These are phyloP conservation scores for Mus musculus DNA, from an alignment of 2,113 vertebrate genomes.

Conservation along the genomic window DNA sequence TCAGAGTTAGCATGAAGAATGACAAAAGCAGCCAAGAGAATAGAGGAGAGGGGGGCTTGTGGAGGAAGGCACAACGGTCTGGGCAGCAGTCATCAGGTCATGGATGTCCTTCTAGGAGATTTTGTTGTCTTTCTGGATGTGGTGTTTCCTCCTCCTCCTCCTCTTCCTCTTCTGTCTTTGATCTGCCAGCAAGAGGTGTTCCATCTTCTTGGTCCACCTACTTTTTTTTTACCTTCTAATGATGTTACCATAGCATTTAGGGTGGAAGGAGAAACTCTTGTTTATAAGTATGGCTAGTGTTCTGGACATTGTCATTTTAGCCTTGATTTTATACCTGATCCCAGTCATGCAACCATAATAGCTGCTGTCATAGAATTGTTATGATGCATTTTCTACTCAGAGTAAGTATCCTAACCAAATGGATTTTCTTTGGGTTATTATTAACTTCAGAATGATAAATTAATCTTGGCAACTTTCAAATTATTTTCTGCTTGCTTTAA, in stretches of 20 bases:
- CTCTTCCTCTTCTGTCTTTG: too few relatives aligned
- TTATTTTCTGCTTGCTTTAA: conserved; percentile 63
- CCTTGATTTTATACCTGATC: not conserved
- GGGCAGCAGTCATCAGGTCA: too few relatives aligned
- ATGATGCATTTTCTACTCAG: conserved; percentile 19
- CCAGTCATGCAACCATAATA: not conserved
- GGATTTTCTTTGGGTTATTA: conserved; percentile 38
- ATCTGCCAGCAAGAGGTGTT: too few relatives aligned
- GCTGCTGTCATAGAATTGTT: not conserved
- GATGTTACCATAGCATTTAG: not conserved
- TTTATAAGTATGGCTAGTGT: not conserved
- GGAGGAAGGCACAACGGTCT: too few relatives aligned
- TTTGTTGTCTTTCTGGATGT: too few relatives aligned
- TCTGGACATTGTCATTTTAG: not conserved
- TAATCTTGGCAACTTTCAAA: conserved; percentile 63
- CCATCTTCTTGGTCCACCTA: too few relatives aligned
- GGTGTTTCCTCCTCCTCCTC: too few relatives aligned
- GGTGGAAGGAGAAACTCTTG: not conserved
- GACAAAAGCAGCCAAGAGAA: too few relatives aligned
- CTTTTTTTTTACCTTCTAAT: not conserved
- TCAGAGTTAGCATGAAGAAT: too few relatives aligned
- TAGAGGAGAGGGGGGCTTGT: too few relatives aligned
- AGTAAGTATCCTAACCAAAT: not conserved
- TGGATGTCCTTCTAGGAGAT: too few relatives aligned
- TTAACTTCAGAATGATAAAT: conserved; percentile 45